Evolutionary conservation across 2,797 vertebrate genomes (phyloP), one percentile per base, ranked within the genome.

Genomic region (Cryptoprocta ferox): DNA sequence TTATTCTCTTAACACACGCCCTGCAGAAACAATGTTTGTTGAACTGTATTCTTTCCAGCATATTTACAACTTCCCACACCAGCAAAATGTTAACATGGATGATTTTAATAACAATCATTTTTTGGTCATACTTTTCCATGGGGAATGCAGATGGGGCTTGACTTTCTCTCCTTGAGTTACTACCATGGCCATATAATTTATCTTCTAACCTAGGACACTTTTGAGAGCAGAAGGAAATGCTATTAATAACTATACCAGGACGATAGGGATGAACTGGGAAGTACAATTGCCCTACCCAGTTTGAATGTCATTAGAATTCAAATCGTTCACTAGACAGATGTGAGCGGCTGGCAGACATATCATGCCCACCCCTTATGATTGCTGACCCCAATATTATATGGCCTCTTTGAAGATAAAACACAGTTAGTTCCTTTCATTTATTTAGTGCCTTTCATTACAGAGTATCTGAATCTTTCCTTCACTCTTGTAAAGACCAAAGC

Each of bases 91-190:
- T 96, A 97, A 75, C 48, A 87, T 32, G 59, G 94, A 93, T 86
- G 39, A 79, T 96, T 95, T 95, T 70, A 82, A 68, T 63, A 96
- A 79, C 93, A 95, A 96, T 89, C 71, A 50, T 83, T 86, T 89
- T 96, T 94, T 91, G 87, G 35, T 65, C 45, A 35, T 86, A 75
- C 56, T 35, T 97, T 56, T 94, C 78, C 56, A 53, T 65, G 68
- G 39, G n/a, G 87, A 96, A 56, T 83, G 18, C 70, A 93, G 32
- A 94, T 78, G 26, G 73, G 37, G 16, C 65, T 92, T 79, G 56
- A 65, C 63, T 90, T 90, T 39, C 14, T 56, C 56, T 45, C 63
- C 66, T 65, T 93, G 82, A 97, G 48, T 92, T 87, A 89, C 53
- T 83, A 73, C 75, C 24, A n/a, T 68, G 35, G 56, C 2, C 26